phyloP scores from a whole-genome alignment of 64 coral and sea anemone species.

The Porites australiensis region DNA sequence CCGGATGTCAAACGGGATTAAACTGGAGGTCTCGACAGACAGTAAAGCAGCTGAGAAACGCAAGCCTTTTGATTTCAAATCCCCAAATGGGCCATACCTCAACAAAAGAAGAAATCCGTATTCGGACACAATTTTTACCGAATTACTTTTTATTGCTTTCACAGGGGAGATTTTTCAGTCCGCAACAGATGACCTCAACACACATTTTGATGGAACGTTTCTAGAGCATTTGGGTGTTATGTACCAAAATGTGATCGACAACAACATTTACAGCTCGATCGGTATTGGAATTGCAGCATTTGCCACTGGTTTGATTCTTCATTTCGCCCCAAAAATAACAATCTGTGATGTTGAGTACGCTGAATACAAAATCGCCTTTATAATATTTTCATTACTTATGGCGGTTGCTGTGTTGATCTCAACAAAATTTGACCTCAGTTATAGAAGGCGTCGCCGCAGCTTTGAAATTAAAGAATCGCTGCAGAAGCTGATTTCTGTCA shows the following conservation, averaged over 20 bases:
- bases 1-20: slow-evolving; percentile 52
- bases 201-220: slow-evolving; percentile 89
- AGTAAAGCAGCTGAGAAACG: slow-evolving; percentile 16
- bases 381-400: slow-evolving; percentile 80
- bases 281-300: slow-evolving; percentile 81
- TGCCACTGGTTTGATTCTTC: slow-evolving; percentile 67
- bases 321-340: slow-evolving; percentile 72
- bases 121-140: slow-evolving; percentile 71
- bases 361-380: slow-evolving; percentile 84
- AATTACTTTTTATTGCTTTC: slow-evolving; percentile 75
- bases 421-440: slow-evolving; percentile 73
- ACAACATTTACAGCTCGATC: slow-evolving; percentile 79
- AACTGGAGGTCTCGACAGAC: slow-evolving; percentile 20
- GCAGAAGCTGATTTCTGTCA: slow-evolving; percentile 18
- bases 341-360: slow-evolving; percentile 79
- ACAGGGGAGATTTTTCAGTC: slow-evolving; percentile 76
- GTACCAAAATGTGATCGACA: slow-evolving; percentile 74
- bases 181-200: slow-evolving; percentile 88
- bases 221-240: slow-evolving; percentile 90
- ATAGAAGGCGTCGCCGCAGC: slow-evolving; percentile 66
- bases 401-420: slow-evolving; percentile 58
- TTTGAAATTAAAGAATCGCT: slow-evolving; percentile 80
- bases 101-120: slow-evolving; percentile 81
- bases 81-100: slow-evolving; percentile 44
- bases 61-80: slow-evolving; percentile 84